phyloP scores from a whole-genome alignment of 2,888 invertebrate genomes.

The Nymphalis c-album region DNA sequence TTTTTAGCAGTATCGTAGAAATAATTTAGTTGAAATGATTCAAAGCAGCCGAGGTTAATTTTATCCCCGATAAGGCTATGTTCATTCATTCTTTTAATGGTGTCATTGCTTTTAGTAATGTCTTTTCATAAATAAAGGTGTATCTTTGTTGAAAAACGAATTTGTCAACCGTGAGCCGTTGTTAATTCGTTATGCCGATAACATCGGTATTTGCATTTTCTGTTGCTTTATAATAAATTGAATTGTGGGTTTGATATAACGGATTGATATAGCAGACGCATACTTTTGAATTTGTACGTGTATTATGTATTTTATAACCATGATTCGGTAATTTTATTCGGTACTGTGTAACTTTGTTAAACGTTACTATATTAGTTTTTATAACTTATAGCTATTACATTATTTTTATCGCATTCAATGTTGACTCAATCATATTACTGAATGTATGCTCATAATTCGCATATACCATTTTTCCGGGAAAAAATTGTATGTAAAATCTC shows the following conservation, averaged over 20 bases:
- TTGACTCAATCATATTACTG: no score
- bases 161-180: conserved; percentile 18
- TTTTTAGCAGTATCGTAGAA: no score
- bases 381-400: no score
- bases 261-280: neutral
- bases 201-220: conserved; percentile 15
- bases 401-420: no score
- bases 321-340: no score
- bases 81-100: conserved; percentile 10
- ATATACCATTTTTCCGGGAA: no score
- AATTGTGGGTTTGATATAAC: neutral
- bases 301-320: no score
- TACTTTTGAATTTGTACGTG: neutral
- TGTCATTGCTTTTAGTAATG: conserved; percentile 11
- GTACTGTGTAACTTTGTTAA: no score
- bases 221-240: conserved; percentile 20
- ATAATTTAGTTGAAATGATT: neutral
- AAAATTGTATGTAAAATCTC: no score
- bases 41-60: neutral
- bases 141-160: conserved; percentile 23
- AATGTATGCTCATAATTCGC: no score
- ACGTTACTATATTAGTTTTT: no score
- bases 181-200: conserved; percentile 30
- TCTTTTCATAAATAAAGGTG: conserved; percentile 11
- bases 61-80: neutral